Evolutionary conservation across 2,113 vertebrate genomes (phyloP).

Genomic region (Rallus limicola): DNA sequence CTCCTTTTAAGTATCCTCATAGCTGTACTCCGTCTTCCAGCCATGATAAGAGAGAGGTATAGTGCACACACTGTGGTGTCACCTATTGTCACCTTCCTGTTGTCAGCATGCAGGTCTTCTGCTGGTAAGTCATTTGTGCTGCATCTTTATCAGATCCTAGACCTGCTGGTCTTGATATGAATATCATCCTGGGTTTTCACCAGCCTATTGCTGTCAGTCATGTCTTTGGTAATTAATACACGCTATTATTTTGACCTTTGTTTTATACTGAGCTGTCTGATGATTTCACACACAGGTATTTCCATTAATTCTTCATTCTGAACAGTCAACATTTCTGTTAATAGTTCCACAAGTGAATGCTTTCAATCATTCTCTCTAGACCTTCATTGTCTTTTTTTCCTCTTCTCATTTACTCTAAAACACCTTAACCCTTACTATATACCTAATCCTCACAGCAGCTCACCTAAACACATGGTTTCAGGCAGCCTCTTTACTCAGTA

Average conservation of each 20-base stretch:
- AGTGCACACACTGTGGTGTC: background rate
- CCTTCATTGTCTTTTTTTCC: background rate
- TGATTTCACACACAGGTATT: background rate
- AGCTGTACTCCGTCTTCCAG: background rate
- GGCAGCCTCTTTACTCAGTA: background rate
- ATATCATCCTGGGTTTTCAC: background rate
- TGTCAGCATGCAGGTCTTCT: background rate
- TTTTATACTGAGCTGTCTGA: background rate
- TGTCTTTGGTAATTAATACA: background rate
- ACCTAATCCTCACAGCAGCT: background rate
- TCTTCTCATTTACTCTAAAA: background rate
- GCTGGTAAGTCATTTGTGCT: background rate
- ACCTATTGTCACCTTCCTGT: background rate
- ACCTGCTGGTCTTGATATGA: background rate
- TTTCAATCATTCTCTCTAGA: background rate
- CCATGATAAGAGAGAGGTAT: background rate
- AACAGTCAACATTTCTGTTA: background rate
- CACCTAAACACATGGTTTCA: background rate
- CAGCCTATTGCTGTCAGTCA: background rate
- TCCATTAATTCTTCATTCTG: background rate
- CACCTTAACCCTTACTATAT: background rate
- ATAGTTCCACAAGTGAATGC: background rate
- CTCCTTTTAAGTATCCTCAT: background rate
- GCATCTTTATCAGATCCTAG: background rate
- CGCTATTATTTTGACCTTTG: background rate